Evolutionary conservation across 2,888 invertebrate genomes (phyloP).

Genomic region (Drosophila recens): DNA sequence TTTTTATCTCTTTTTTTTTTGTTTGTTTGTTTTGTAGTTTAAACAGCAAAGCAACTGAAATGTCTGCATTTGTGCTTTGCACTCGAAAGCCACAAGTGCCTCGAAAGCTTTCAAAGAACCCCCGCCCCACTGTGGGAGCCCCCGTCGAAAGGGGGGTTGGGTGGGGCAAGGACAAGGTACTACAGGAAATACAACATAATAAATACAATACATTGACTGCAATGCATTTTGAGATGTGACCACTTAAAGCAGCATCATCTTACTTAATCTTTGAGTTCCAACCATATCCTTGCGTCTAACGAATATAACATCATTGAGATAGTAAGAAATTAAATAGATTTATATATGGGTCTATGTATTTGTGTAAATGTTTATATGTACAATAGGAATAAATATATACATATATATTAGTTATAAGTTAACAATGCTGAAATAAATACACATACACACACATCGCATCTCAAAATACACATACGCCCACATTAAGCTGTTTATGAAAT

Average conservation of each 20-base stretch:
- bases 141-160: not conserved
- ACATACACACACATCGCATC: constrained; percentile 15
- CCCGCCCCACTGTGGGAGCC: not conserved
- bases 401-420: constrained; percentile 32
- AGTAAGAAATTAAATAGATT: constrained; percentile 8
- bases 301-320: constrained; percentile 41
- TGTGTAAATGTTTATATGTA: constrained; percentile 49
- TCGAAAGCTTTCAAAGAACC: constrained; percentile 60
- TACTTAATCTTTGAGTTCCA: constrained; percentile 41
- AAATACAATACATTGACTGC: constrained; percentile 46
- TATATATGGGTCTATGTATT: constrained; percentile 9
- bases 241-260: constrained; percentile 27
- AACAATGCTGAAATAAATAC: constrained; percentile 46
- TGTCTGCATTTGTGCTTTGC: constrained; percentile 43
- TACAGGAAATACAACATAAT: constrained; percentile 50
- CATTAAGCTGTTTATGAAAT: constrained; percentile 22
- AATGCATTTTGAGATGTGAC: constrained; percentile 50
- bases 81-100: constrained; percentile 72
- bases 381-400: constrained; percentile 28
- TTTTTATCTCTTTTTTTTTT: constrained; percentile 24
- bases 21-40: constrained; percentile 39
- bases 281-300: constrained; percentile 70
- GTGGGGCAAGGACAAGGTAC: constrained; percentile 32
- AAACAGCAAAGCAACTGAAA: constrained; percentile 38
- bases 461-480: constrained; percentile 8